Conservation (phyloP, 2,797 vertebrate genomes). For the Danio tinwini region DNA sequence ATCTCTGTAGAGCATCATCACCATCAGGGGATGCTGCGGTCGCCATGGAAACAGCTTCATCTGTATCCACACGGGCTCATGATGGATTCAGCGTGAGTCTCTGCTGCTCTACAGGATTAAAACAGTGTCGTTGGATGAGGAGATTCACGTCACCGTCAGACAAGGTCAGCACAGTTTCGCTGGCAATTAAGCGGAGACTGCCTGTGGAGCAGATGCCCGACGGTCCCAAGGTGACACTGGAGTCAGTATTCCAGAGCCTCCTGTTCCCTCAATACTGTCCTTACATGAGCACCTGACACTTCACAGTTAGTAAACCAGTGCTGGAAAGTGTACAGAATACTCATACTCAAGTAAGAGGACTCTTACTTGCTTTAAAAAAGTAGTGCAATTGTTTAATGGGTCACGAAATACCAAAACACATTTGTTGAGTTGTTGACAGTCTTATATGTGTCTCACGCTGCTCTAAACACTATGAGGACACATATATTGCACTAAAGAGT, state of each 20-base stretch:
- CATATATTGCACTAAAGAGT: too few species aligned
- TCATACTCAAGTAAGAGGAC: too few species aligned
- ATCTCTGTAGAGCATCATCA: constrained; percentile 75
- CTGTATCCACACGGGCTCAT: constrained; percentile 71
- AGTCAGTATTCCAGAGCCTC: constrained; percentile 51
- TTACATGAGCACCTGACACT: background rate
- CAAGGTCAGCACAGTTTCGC: constrained; percentile 79
- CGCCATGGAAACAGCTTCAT: constrained; percentile 82
- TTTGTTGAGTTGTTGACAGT: too few species aligned
- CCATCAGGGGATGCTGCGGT: constrained; percentile 75
- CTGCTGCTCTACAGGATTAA: constrained; percentile 72
- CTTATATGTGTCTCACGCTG: too few species aligned
- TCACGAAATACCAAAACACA: too few species aligned
- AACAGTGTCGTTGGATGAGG: constrained; percentile 73
- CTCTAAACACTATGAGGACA: too few species aligned
- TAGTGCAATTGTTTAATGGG: too few species aligned
- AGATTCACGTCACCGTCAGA: constrained; percentile 63
- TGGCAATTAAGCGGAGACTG: constrained; percentile 75
- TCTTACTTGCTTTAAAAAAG: too few species aligned
- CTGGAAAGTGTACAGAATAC: too few species aligned
- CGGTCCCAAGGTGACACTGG: constrained; percentile 78
- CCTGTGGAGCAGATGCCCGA: constrained; percentile 76
- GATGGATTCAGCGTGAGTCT: constrained; percentile 77
- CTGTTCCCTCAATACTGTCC: background rate
- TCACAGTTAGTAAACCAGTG: background rate